Evolutionary conservation across 2,888 invertebrate species (phyloP).

Genomic region (Phortica okadai): DNA sequence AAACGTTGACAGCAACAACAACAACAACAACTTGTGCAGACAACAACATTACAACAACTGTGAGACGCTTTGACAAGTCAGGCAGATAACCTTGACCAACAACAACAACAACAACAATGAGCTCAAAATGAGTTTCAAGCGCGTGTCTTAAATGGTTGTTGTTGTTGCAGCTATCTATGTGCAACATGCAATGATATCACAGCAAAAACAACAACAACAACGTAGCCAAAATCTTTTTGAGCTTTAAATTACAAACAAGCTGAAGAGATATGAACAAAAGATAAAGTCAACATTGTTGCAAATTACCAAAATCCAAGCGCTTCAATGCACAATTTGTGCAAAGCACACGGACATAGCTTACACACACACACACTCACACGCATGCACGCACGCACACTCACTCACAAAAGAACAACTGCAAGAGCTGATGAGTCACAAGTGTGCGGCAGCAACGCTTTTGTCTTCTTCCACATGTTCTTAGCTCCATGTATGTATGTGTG

Average conservation of each 20-base stretch:
- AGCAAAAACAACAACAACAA: not conserved
- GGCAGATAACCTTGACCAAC: no score
- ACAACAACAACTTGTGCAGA: not conserved
- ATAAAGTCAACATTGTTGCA: slow-evolving; percentile 59
- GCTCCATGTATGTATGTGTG: not conserved
- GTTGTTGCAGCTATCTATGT: not conserved
- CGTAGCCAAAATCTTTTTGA: not conserved
- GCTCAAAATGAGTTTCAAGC: not conserved
- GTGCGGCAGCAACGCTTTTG: no score
- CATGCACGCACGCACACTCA: not conserved
- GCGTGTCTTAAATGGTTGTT: not conserved
- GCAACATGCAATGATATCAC: not conserved
- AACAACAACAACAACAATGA: slow-evolving; percentile 44
- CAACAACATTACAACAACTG: not conserved
- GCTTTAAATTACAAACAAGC: not conserved
- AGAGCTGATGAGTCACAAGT: not conserved
- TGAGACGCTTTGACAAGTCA: slow-evolving; percentile 52
- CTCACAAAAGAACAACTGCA: not conserved
- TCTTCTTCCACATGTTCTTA: no score
- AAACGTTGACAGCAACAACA: slow-evolving; percentile 54
- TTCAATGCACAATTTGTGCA: slow-evolving; percentile 54
- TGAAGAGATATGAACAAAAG: slow-evolving; percentile 19
- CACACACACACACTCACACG: not conserved
- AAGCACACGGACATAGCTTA: not conserved
- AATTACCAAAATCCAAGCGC: slow-evolving; percentile 58